Evolutionary conservation across 2,113 vertebrate species (phyloP), one percentile per base, ranked within the genome.

Genomic region (Cygnus atratus): DNA sequence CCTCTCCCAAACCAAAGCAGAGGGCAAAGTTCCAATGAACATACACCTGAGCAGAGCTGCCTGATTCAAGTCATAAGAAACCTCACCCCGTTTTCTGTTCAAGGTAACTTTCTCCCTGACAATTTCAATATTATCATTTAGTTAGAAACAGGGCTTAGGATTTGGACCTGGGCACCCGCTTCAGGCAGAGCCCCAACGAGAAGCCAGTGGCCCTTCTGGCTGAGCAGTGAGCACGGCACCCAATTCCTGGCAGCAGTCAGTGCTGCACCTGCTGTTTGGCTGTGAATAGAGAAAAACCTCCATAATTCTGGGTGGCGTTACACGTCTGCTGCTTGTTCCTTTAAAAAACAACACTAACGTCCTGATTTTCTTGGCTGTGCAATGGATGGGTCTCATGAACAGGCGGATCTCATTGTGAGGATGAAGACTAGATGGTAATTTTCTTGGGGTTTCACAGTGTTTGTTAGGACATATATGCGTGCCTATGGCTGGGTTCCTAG

Each of bases 311-410:
- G n/a, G 13, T 17, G 19, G 55, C 35, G 11, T 67, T 41, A 22
- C 10, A 4, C 24, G 25, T 10, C 26, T 7, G 66, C 3, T 4
- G 20, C 39, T 18, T n/a, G 37, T 54, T 39, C 50, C 57, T 11
- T 11, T 37, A 43, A 13, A 54, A 72, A 52, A 13, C 17, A 17
- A 54, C 20, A 11, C 18, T 43, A 6, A 22, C 24, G 37, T 15
- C 12, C 52, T 13, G 8, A 9, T 58, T 20, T 33, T 25, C 35
- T 44, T 17, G 55, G 84, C 72, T 31, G 1, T 22, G 39, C 52
- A 8, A 4, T 3, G 41, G 55, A 10, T 0, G 0, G 50, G 48
- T 41, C 48, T 48, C 1, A 2, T 10, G n/a, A 15, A 19, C 2
- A 2, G 57, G 43, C 61, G 74, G 61, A 29, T 4, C 31, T 48